These are phyloP conservation scores for Gobio gobio DNA, from an alignment of 2,113 vertebrate genomes.

Conservation along the genomic window DNA sequence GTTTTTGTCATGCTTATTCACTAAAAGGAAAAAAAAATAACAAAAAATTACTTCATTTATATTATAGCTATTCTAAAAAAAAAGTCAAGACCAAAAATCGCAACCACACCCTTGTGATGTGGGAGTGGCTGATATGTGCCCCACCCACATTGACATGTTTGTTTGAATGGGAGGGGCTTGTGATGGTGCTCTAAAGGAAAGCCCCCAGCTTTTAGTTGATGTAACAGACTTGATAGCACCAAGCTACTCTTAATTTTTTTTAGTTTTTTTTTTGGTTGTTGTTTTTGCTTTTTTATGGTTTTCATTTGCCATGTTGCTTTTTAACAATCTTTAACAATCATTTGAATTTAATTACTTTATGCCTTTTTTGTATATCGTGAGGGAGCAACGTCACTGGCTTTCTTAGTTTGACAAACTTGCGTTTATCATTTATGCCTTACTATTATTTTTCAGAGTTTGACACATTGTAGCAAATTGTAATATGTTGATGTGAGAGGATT, in stretches of 20 bases:
- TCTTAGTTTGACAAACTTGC: conserved; percentile 74
- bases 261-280: conserved; percentile 33
- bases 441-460: conserved; percentile 74
- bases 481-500: conserved; percentile 28
- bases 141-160: conserved; percentile 41
- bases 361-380: conserved; percentile 76
- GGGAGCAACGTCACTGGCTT: conserved; percentile 80
- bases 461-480: conserved; percentile 74
- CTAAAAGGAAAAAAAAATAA: conserved; percentile 65
- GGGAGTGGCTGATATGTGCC: conserved; percentile 59
- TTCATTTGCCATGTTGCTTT: conserved; percentile 77
- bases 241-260: conserved; percentile 58
- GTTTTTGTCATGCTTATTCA: conserved; percentile 79
- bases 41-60: conserved; percentile 74
- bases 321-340: conserved; percentile 72
- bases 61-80: conserved; percentile 73
- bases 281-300: conserved; percentile 56
- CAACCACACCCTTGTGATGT: conserved; percentile 64
- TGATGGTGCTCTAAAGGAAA: conserved; percentile 59
- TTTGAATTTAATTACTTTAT: conserved; percentile 69
- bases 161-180: conserved; percentile 46
- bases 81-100: conserved; percentile 85
- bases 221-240: conserved; percentile 62
- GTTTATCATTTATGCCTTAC: conserved; percentile 81
- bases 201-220: conserved; percentile 58